These are phyloP conservation scores for Hydrolagus affinis DNA, from an alignment of 2,113 vertebrate species.

Conservation along the genomic window DNA sequence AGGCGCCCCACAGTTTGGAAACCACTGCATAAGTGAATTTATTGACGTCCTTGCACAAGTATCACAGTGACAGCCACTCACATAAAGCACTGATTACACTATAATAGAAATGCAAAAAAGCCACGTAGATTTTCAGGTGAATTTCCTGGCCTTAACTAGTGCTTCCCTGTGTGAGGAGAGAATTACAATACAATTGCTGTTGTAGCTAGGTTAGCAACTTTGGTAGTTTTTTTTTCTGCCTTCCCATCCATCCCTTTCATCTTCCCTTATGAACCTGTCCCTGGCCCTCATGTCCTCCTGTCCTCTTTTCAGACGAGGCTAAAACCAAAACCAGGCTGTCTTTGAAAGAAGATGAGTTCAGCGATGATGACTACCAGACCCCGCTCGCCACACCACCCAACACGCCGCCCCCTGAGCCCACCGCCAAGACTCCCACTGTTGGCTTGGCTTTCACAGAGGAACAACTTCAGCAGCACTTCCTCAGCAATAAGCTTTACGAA, in stretches of 20 bases:
- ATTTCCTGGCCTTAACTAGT: too few relatives aligned
- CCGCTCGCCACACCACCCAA: constrained; percentile 84
- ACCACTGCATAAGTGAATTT: too few relatives aligned
- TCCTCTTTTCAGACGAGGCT: constrained; percentile 55
- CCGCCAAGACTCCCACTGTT: constrained; percentile 44
- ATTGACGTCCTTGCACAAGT: too few relatives aligned
- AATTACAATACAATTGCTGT: too few relatives aligned
- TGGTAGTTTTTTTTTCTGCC: neutral
- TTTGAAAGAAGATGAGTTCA: constrained; percentile 68
- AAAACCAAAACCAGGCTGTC: constrained; percentile 48
- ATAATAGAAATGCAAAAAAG: too few relatives aligned
- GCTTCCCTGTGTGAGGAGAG: too few relatives aligned
- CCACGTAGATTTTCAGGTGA: too few relatives aligned
- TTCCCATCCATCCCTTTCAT: neutral
- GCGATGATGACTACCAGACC: constrained; percentile 92
- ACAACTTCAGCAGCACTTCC: constrained; percentile 55
- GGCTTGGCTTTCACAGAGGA: constrained; percentile 58
- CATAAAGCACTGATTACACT: too few relatives aligned
- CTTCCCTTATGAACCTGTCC: neutral
- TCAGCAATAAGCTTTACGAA: constrained; percentile 81
- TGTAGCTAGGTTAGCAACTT: too few relatives aligned
- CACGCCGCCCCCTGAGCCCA: constrained; percentile 68
- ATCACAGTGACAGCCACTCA: too few relatives aligned
- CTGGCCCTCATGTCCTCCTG: neutral
- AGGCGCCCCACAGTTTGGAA: too few relatives aligned